Conservation (phyloP, 2,797 vertebrate species). For the Odontamblyopus lacepedii region DNA sequence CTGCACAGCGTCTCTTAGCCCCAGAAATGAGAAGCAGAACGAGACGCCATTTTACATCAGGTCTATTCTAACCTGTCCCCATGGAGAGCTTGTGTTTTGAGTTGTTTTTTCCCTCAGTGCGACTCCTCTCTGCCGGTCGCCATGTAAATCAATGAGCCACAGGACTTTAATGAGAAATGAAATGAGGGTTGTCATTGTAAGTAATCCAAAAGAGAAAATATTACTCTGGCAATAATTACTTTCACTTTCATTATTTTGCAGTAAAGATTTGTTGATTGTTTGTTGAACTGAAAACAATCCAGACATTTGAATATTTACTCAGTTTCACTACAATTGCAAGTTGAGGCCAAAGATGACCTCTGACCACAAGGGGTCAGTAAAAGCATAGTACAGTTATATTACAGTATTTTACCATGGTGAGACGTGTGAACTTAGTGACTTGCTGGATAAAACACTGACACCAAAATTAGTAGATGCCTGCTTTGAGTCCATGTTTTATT, state of each 20-base stretch:
- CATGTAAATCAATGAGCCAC: conserved; percentile 27
- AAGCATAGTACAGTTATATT: not conserved
- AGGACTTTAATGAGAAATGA: conserved; percentile 54
- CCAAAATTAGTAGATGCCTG: not conserved
- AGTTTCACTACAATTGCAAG: not conserved
- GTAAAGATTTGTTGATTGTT: not conserved
- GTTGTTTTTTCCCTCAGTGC: conserved; percentile 44
- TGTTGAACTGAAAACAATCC: not conserved
- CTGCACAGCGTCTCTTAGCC: conserved; percentile 10
- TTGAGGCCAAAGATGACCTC: not conserved
- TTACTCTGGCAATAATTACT: conserved; percentile 16
- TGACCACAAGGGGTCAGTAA: not conserved
- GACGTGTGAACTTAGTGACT: not conserved
- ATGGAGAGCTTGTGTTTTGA: conserved; percentile 15
- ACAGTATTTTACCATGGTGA: not conserved
- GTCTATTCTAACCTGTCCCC: conserved; percentile 46
- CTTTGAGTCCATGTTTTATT: not conserved
- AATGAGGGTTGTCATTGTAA: conserved; percentile 52
- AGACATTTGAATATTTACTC: not conserved
- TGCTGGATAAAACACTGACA: not conserved
- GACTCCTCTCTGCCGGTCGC: conserved; percentile 32
- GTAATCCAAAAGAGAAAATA: conserved; percentile 30
- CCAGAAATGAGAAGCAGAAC: conserved; percentile 28
- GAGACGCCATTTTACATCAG: conserved; percentile 35
- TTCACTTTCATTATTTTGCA: not conserved